A percentile compares a stretch with the other conserved stretches of the same genome.
These are phyloP conservation scores for Nasonia giraulti DNA, from an alignment of 1,140 invertebrate species.

Conservation along the genomic window DNA sequence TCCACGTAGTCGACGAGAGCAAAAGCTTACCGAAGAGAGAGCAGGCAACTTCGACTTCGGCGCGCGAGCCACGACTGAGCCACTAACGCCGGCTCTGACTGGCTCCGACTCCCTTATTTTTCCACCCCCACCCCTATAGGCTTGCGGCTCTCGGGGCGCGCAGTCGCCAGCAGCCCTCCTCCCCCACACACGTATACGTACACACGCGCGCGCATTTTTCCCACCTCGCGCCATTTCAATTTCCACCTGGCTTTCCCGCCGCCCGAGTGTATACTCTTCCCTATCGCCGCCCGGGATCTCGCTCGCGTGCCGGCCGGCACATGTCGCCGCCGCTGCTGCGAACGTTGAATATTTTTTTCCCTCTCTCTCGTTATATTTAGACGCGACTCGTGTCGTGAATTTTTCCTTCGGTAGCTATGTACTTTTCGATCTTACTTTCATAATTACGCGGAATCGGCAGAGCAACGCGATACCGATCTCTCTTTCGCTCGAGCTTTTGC, in stretches of 20 bases:
- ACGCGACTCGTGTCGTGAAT: not conserved
- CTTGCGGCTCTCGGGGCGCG: not conserved
- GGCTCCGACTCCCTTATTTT: slow-evolving; percentile 6
- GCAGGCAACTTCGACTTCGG: not conserved
- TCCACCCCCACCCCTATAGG: not conserved
- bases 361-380: not conserved
- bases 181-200: not conserved
- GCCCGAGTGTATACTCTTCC: not conserved
- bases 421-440: not conserved
- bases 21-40: not conserved
- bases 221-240: slow-evolving; percentile 37
- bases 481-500: too few relatives aligned
- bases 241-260: slow-evolving; percentile 46
- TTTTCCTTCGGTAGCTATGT: not conserved
- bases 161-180: slow-evolving; percentile 5
- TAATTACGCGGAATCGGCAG: not conserved
- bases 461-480: not conserved
- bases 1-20: not conserved
- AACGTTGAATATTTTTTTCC: not conserved
- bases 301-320: not conserved
- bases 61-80: slow-evolving; percentile 29
- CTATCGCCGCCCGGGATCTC: not conserved
- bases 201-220: not conserved
- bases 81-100: not conserved
- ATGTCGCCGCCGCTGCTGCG: not conserved